Base-by-base conservation (phyloP, 2,888 invertebrate genomes). In the Phytoseiulus persimilis region DNA sequence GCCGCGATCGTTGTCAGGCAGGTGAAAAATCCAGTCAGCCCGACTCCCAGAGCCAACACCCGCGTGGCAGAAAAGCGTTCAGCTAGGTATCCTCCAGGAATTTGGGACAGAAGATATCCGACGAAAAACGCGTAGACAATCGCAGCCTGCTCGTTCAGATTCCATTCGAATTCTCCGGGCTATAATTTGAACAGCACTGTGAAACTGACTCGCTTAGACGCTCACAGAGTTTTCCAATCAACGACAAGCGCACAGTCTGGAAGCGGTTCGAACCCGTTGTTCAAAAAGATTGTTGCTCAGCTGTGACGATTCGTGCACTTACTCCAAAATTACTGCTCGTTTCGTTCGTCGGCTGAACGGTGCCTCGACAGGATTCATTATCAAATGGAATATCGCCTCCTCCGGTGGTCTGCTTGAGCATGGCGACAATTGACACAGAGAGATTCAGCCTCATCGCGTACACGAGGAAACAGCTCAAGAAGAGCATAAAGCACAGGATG, bases 371-470 rank as follows among this genome's bases (percentile, higher is more conserved):
- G 87, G 32, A 39, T n/a, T 87, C 87, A 14, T 45, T 87, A 5
- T 33, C 32, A 18, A 6, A n/a, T 14, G 33, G 33, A 33, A 45
- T 39, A 39, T 39, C n/a, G 33, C 0, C 33, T 31, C 18, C n/a
- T 9, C 18, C 33, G 33, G 31, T 28, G 18, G 87, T 32, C 28
- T 9, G 31, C 5, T 32, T 32, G 33, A 45, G 28, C 87, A 87
- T 87, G 23, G 87, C 87, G n/a, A 33, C 11, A 32, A 87, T 32
- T 1, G 87, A 28, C 9, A 87, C 87, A 3, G 87, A 87, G 18
- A 87, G 23, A 18, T 87, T 87, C 5, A 87, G 32, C 18, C 87
- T 31, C 87, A 87, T 87, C n/a, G 87, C 87, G 33, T 87, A 87
- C 14, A 87, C 87, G 39, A 87, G 87, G 45, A 87, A 87, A 11